phyloP scores from a whole-genome alignment of 2,113 vertebrate species.

The Dolichallabes microphthalmus region DNA sequence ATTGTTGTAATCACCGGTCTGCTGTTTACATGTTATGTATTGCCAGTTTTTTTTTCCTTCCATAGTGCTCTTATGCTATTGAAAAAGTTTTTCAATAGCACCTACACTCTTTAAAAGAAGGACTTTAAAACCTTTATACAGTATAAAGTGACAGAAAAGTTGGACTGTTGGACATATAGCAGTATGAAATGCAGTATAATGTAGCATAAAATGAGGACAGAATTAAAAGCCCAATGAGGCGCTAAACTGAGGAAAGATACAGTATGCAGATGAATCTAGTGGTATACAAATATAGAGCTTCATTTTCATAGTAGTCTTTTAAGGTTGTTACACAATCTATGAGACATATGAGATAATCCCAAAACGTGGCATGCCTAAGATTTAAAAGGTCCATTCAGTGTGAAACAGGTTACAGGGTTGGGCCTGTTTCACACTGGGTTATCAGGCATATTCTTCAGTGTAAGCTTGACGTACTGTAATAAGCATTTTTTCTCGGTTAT shows the following conservation, averaged over 20 bases:
- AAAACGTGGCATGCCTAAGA: not conserved
- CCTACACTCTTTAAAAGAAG: not conserved
- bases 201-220: not conserved
- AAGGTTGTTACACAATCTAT: not conserved
- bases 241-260: not conserved
- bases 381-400: not conserved
- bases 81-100: not conserved
- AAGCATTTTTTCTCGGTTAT: not conserved
- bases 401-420: not conserved
- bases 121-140: not conserved
- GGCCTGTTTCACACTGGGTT: too few relatives aligned
- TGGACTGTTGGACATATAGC: not conserved
- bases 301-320: not conserved
- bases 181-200: not conserved
- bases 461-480: not conserved
- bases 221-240: not conserved
- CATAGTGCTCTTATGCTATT: not conserved
- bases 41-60: not conserved
- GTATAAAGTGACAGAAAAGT: not conserved
- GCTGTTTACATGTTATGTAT: not conserved
- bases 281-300: not conserved
- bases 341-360: not conserved
- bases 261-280: not conserved
- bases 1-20: not conserved
- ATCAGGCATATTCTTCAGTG: not conserved